Evolutionary conservation across 2,888 invertebrate species (phyloP), one percentile per base, ranked within the genome.

Genomic region (Conus canariensis): DNA sequence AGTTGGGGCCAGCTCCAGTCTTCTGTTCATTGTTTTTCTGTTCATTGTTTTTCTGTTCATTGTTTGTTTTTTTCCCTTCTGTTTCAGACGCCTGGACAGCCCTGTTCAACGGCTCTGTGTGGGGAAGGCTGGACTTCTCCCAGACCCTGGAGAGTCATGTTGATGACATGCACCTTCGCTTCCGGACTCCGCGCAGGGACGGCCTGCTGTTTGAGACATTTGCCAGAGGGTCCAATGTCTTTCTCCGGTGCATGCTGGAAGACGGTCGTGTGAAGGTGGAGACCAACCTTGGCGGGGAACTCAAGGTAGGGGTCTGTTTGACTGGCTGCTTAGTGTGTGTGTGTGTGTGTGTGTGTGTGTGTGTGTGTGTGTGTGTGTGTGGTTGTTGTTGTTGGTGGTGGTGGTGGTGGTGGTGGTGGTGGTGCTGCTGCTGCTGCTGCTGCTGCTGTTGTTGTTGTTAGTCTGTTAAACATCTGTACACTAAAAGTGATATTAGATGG

Each of bases 81-180:
- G 5, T 59, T 91, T 12, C 94, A 96, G 96, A 91, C 90, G 95
- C 96, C 12, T 93, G 94, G 30, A 93, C 95, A 83, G 95, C 93
- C 22, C 92, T 93, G 12, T 95, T 95, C 91, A 93, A 95, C 90
- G 96, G 96, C 10, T 74, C 87, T 30, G 85, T 88, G 25, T 56
- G 56, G 25, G 91, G 87, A 64, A 85, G 70, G 16, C n/a, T 91
- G 60, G 87, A 90, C 56, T 91, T 91, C 59, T 59, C n/a, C 25
- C 80, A 90, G 8, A 92, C 90, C 4, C 25, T 93, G n/a, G 86
- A 90, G 12, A 94, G 94, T 12, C 96, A 96, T 92, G 94, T 94
- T 16, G 95, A 96, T 90, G 95, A 96, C 91, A 93, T 96, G 56
- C 95, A 95, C 0, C 91, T 96, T 64, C 93, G 96, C 56, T 96